phyloP scores from a whole-genome alignment of 2,888 invertebrate species.

The Agrilus mali region DNA sequence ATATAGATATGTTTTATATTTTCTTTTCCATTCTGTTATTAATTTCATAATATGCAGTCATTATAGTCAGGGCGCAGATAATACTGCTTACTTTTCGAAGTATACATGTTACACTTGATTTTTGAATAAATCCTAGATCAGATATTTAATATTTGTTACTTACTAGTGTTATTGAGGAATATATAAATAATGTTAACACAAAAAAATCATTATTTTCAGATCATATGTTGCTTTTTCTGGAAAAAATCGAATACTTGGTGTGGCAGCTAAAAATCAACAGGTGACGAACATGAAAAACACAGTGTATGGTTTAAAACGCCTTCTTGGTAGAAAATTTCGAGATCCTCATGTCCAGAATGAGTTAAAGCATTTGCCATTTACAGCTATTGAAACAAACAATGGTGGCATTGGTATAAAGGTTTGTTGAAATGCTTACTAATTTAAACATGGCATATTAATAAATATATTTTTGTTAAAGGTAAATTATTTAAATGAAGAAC shows the following conservation, averaged over 20 bases:
- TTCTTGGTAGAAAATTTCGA: slow-evolving; percentile 79
- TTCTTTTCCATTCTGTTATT: too few species aligned
- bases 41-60: too few species aligned
- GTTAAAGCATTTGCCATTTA: slow-evolving; percentile 64
- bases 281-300: slow-evolving; percentile 97
- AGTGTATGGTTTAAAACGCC: slow-evolving; percentile 82
- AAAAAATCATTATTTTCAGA: slow-evolving; percentile 37
- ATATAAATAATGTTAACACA: too few species aligned
- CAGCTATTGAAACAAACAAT: slow-evolving; percentile 60
- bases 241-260: slow-evolving; percentile 86
- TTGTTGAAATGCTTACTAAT: slow-evolving; percentile 19
- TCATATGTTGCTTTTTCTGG: slow-evolving; percentile 92
- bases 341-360: slow-evolving; percentile 85
- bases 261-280: slow-evolving; percentile 92
- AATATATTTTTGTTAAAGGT: slow-evolving; percentile 37
- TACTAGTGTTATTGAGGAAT: too few species aligned
- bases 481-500: slow-evolving; percentile 74
- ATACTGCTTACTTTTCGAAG: too few species aligned
- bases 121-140: too few species aligned
- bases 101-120: too few species aligned
- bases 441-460: slow-evolving; percentile 1
- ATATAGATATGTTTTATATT: too few species aligned
- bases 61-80: too few species aligned
- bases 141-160: too few species aligned
- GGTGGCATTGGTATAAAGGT: slow-evolving; percentile 82